These are phyloP conservation scores for Pseudomyrmex concolor DNA, from an alignment of 1,140 invertebrate genomes.

Conservation along the genomic window DNA sequence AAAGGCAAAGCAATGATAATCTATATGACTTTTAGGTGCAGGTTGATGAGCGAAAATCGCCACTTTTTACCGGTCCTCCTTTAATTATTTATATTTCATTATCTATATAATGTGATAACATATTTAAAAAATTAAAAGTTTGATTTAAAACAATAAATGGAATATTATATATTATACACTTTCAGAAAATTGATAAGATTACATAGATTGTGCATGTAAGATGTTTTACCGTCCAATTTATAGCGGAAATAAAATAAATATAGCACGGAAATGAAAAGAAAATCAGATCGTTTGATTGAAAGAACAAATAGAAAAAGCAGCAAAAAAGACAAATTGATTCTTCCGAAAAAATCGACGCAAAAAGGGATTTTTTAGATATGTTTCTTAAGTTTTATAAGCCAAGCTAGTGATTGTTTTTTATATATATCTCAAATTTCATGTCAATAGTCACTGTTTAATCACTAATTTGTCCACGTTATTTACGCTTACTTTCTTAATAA, in stretches of 20 bases:
- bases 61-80: too few relatives aligned
- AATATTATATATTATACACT: background rate
- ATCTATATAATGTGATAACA: background rate
- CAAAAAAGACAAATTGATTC: constrained; percentile 23
- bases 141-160: background rate
- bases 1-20: too few relatives aligned
- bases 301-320: background rate
- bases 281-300: background rate
- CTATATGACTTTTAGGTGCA: too few relatives aligned
- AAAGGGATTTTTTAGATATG: constrained; percentile 41
- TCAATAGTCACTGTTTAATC: constrained; percentile 60
- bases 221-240: constrained; percentile 3
- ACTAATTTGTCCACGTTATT: constrained; percentile 63
- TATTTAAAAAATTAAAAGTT: constrained; percentile 13
- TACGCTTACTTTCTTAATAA: constrained; percentile 33
- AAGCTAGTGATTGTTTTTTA: constrained; percentile 57
- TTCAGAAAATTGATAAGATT: too few relatives aligned
- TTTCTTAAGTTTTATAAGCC: constrained; percentile 57
- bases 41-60: too few relatives aligned
- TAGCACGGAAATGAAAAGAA: background rate
- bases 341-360: constrained; percentile 51
- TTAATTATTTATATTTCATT: too few relatives aligned
- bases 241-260: constrained; percentile 35
- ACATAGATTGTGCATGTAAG: too few relatives aligned
- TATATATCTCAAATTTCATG: constrained; percentile 63